phyloP scores from a whole-genome alignment of 2,113 vertebrate genomes.

The Cettia cetti region DNA sequence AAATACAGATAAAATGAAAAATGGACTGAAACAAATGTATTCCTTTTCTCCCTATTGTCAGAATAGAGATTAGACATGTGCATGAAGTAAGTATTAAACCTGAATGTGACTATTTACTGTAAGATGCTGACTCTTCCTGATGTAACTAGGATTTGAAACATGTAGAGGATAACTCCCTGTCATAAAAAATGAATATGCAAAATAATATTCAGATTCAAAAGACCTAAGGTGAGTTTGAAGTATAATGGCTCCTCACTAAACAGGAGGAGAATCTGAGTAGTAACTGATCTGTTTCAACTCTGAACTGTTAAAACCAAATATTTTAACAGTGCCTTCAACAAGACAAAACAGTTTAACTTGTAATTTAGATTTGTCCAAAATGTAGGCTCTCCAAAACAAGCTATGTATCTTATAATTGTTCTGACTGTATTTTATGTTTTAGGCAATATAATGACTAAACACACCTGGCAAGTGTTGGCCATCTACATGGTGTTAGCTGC shows the following conservation, averaged over 20 bases:
- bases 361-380: background rate
- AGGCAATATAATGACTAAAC: slow-evolving; percentile 47
- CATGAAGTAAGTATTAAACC: background rate
- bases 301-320: background rate
- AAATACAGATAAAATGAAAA: background rate
- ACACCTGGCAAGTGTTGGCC: background rate
- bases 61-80: background rate
- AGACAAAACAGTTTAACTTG: background rate
- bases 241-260: background rate
- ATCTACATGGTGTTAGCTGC: background rate
- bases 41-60: background rate
- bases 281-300: background rate
- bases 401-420: background rate
- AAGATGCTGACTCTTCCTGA: background rate
- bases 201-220: background rate
- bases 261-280: background rate
- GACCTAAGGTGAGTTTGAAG: background rate
- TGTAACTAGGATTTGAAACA: background rate
- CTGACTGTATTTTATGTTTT: background rate
- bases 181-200: background rate
- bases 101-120: background rate
- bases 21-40: background rate
- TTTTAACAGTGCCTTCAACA: background rate
- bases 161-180: background rate
- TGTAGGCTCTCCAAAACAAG: background rate